Evolutionary conservation across 1,140 invertebrate species (phyloP), one percentile per base, ranked within the genome.

Genomic region (Drosophila paulistorum): DNA sequence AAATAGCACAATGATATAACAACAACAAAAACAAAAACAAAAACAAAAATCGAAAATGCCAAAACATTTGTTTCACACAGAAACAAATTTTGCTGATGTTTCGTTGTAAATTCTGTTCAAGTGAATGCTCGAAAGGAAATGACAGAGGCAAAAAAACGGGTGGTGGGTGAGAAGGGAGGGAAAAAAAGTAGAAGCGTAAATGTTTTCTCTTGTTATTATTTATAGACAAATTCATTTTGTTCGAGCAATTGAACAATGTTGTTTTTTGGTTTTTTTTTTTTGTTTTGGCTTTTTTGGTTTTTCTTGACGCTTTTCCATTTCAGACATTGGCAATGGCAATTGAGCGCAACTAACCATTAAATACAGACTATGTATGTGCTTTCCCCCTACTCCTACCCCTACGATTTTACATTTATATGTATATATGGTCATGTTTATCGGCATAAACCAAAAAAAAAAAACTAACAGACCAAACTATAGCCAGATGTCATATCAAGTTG

Each of bases 201-300:
- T 51, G 45, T 51, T 51, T 51, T 51, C 45, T 51, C 20, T 23
- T 59, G 57, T 39, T 59, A 59, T 59, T 59, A 59, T 59, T 59
- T 59, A 59, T 59, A 59, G 57, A 59, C 57, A 59, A 59, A 59
- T 59, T 59, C 33, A 59, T 59, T 59, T 59, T 59, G 57, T 59
- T 17, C 57, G 10, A 59, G 57, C 57, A 37, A 59, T 59, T 59
- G 57, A 59, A 59, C 57, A 59, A 59, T 59, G 57, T 59, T 51
- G 45, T 59, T 59, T 37, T 59, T 59, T 33, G 55, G 23, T 37
- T 37, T 3, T 3, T 39, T 39, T 11, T 39, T 39, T 39, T 39
- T 13, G 0, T 39, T 39, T 39, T 59, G 57, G 35, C 57, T 59
- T 59, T 59, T 59, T 59, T 33, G 57, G 26, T 59, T 59, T 59